A percentile compares a stretch with the other conserved stretches of the same genome.
These are phyloP conservation scores for Lota lota DNA, from an alignment of 2,113 vertebrate genomes.

Conservation along the genomic window DNA sequence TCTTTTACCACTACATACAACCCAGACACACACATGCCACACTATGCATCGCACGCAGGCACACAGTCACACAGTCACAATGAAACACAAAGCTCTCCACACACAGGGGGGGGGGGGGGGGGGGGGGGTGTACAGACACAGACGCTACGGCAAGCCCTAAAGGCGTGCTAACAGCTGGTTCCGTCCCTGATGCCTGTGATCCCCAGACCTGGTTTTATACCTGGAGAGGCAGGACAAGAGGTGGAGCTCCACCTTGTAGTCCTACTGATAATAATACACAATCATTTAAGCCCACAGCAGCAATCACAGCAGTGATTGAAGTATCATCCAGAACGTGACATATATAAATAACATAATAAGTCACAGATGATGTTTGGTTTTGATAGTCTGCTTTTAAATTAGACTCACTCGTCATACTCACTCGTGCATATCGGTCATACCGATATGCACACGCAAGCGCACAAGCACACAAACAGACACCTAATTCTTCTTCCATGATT, in stretches of 20 bases:
- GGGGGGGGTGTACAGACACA: slow-evolving; percentile 24
- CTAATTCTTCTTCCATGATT: too few relatives aligned
- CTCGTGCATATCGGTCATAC: too few relatives aligned
- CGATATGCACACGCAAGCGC: too few relatives aligned
- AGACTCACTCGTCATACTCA: too few relatives aligned
- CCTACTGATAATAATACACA: slow-evolving; percentile 42
- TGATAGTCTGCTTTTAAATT: too few relatives aligned
- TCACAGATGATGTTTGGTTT: too few relatives aligned
- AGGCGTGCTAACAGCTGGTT: background rate
- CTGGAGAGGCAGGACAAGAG: slow-evolving; percentile 10
- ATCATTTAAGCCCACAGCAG: slow-evolving; percentile 52
- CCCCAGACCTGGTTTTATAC: slow-evolving; percentile 25
- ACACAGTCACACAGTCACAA: slow-evolving; percentile 1
- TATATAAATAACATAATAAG: too few relatives aligned
- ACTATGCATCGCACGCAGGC: background rate
- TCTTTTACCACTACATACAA: slow-evolving; percentile 20
- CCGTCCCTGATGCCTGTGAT: slow-evolving; percentile 24
- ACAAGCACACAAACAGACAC: too few relatives aligned
- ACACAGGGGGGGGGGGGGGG: background rate
- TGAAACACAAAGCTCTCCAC: slow-evolving; percentile 12
- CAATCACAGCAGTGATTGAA: slow-evolving; percentile 19
- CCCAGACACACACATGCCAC: background rate
- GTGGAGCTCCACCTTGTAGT: too few relatives aligned
- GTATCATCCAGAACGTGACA: too few relatives aligned
- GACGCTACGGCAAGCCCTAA: slow-evolving; percentile 59